Evolutionary conservation across 2,113 vertebrate species (phyloP), one percentile per base, ranked within the genome.

Genomic region (Sapayoa aenigma): DNA sequence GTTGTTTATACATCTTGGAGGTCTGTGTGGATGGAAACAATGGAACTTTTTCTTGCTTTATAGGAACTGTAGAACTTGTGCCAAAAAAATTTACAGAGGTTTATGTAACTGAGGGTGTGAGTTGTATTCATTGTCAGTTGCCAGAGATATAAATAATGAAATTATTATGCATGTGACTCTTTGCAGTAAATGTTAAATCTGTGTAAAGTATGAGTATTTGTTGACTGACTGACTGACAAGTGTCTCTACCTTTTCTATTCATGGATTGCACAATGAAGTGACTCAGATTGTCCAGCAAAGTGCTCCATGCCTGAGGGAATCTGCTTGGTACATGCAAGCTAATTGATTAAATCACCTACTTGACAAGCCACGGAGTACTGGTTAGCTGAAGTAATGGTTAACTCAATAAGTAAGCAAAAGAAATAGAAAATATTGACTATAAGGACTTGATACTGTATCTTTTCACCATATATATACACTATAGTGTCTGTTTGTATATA

Each of bases 311-410:
- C 56, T 81, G 56, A 76, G 62, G 73, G 56, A 92, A 75, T 77
- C 53, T 80, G 28, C 23, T 79, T 86, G n/a, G 11, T 78, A 81
- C 37, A 50, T 28, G 18, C n/a, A 80, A 69, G 31, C 19, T 83
- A 73, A 68, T 47, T 96, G 86, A 91, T 94, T 89, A 67, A 91
- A 96, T 96, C 85, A 95, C 65, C 80, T 79, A 49, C 39, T 83
- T 63, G 58, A 84, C 55, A 95, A 93, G 69, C 52, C 76, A 83
- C 30, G 60, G 65, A 79, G 80, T 60, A 53, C 15, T 81, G 16
- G 23, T 78, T 81, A 91, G 60, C 49, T 90, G 60, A 85, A 68
- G 21, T 62, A 72, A 59, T 65, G 31, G 14, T 90, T 88, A 92
- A 77, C 58, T 89, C 41, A 44, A 30, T 46, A 62, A 90, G 68